A percentile compares a stretch with the other conserved stretches of the same genome.
These are phyloP conservation scores for Cyclophora albipunctata DNA, from an alignment of 2,888 invertebrate genomes.

Conservation along the genomic window DNA sequence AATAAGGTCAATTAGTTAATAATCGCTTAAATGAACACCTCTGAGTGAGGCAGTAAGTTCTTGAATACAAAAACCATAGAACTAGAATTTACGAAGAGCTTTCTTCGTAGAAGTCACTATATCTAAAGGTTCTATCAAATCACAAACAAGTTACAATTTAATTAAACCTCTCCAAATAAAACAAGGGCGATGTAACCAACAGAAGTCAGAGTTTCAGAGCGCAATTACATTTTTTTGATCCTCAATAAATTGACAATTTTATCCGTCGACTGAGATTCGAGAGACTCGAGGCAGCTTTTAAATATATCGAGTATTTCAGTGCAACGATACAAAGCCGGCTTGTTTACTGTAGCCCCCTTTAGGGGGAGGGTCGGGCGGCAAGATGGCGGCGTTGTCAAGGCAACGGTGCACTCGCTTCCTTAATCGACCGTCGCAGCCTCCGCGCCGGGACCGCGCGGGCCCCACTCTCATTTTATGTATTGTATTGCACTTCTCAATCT, in stretches of 20 bases:
- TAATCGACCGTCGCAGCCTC: slow-evolving; percentile 71
- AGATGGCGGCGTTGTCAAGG: slow-evolving; percentile 72
- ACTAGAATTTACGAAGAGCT: too few relatives aligned
- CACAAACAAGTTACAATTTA: too few relatives aligned
- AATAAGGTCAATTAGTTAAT: too few relatives aligned
- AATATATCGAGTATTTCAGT: slow-evolving; percentile 73
- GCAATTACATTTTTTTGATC: slow-evolving; percentile 43
- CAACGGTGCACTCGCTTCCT: slow-evolving; percentile 74
- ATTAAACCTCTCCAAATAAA: too few relatives aligned
- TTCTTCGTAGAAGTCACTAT: too few relatives aligned
- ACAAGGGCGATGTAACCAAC: neutral
- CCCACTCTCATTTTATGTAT: slow-evolving; percentile 62
- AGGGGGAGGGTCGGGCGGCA: slow-evolving; percentile 44
- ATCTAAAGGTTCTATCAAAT: too few relatives aligned
- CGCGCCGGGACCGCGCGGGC: slow-evolving; percentile 25
- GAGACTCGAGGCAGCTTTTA: slow-evolving; percentile 53
- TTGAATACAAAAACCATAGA: too few relatives aligned
- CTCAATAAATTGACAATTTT: slow-evolving; percentile 55
- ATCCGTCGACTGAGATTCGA: slow-evolving; percentile 45
- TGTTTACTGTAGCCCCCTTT: slow-evolving; percentile 50
- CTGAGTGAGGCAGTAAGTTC: too few relatives aligned
- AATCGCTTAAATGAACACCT: too few relatives aligned
- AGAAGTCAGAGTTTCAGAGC: slow-evolving; percentile 24
- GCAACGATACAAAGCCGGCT: slow-evolving; percentile 64
- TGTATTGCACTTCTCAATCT: slow-evolving; percentile 59